Percentiles rank a stretch among this genome's conserved stretches.
Evolutionary conservation across 2,888 invertebrate species (phyloP).

Genomic region (Entomobrya proxima): DNA sequence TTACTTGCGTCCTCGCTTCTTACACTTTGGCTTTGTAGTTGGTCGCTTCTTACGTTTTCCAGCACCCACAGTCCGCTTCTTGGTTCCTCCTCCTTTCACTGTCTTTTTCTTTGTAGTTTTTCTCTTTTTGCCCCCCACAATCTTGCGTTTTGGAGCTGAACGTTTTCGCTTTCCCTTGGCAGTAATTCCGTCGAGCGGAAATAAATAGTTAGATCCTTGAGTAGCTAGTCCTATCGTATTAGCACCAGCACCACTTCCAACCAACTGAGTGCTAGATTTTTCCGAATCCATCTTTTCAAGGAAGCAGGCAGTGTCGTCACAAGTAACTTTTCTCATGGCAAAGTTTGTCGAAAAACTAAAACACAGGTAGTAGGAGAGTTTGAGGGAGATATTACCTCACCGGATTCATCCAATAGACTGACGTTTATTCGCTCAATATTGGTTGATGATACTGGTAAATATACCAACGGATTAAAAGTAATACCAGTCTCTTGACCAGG

Average conservation of each 20-base stretch:
- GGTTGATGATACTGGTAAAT: not conserved
- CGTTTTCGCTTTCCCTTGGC: slow-evolving; percentile 7
- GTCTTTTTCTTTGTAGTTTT: not conserved
- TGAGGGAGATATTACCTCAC: not conserved
- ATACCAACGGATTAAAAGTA: not conserved
- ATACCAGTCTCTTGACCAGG: not conserved
- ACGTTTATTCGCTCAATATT: not conserved
- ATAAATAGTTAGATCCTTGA: not conserved
- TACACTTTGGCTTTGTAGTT: slow-evolving; percentile 4
- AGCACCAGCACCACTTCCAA: not conserved
- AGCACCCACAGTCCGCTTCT: no score
- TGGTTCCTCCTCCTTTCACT: not conserved
- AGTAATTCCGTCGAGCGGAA: not conserved
- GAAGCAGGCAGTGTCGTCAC: not conserved
- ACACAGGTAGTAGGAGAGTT: not conserved
- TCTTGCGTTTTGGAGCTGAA: not conserved
- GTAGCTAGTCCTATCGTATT: not conserved
- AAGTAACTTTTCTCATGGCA: slow-evolving; percentile 29
- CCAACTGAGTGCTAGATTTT: not conserved
- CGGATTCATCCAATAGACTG: not conserved
- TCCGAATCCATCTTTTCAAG: slow-evolving; percentile 1
- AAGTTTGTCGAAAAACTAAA: not conserved
- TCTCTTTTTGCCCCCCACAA: not conserved
- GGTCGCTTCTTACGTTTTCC: not conserved
- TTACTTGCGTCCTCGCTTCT: not conserved